phyloP scores from a whole-genome alignment of 35 echinoderm and acorn worm genomes.

The Lytechinus variegatus region DNA sequence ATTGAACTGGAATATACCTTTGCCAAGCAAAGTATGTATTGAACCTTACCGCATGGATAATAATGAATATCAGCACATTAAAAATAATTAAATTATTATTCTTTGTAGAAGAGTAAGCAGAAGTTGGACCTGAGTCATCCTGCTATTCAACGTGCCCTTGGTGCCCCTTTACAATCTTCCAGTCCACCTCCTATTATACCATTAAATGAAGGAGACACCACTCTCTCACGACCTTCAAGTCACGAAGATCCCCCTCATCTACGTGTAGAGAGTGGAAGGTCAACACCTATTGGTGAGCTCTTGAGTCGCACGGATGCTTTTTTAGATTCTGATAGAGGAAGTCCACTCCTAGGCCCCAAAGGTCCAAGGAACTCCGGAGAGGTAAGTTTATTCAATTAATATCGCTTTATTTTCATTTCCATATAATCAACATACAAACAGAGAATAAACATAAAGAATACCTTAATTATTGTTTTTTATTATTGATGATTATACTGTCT shows the following conservation, averaged over 20 bases:
- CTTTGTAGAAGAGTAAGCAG: conserved; percentile 64
- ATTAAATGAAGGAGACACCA: neutral
- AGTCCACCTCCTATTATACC: neutral
- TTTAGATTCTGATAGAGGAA: neutral
- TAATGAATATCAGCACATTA: too few relatives aligned
- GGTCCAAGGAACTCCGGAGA: conserved; percentile 59
- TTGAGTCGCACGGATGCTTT: conserved; percentile 50
- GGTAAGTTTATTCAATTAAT: conserved; percentile 12
- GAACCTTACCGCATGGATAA: too few relatives aligned
- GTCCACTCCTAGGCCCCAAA: conserved; percentile 1
- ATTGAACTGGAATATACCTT: too few relatives aligned
- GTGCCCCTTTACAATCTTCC: neutral
- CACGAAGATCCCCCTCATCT: neutral
- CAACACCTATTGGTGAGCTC: conserved; percentile 58
- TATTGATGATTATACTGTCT: too few relatives aligned
- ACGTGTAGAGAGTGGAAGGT: conserved; percentile 38
- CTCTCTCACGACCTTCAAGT: neutral
- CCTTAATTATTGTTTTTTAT: too few relatives aligned
- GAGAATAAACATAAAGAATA: too few relatives aligned
- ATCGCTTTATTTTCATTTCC: too few relatives aligned
- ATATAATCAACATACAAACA: too few relatives aligned
- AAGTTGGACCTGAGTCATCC: conserved; percentile 88
- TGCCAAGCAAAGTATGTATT: too few relatives aligned
- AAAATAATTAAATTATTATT: too few relatives aligned
- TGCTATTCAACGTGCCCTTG: conserved; percentile 78